Percentiles rank a stretch among this genome's conserved stretches.
Evolutionary conservation across 2,113 vertebrate species (phyloP).

Genomic region (Forbesichthys papilliferus): DNA sequence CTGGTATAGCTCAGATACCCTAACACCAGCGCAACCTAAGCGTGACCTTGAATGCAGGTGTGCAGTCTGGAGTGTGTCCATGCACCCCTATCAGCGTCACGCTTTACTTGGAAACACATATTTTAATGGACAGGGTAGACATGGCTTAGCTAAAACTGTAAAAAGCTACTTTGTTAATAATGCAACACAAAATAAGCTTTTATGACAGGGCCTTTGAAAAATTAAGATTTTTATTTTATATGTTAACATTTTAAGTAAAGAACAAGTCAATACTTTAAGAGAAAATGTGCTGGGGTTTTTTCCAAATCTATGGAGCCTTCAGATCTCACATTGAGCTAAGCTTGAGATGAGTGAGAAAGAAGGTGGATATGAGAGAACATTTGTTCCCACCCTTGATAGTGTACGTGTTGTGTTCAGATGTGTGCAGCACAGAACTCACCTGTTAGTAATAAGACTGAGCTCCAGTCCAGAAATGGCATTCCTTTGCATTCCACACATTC

Average conservation of each 20-base stretch:
- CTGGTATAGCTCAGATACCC: conserved; percentile 15
- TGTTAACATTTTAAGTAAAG: background rate
- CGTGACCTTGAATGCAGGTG: conserved; percentile 63
- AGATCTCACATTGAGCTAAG: background rate
- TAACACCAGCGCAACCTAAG: background rate
- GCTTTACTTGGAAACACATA: conserved; percentile 71
- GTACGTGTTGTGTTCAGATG: conserved; percentile 45
- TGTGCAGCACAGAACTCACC: conserved; percentile 74
- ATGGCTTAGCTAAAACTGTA: conserved; percentile 54
- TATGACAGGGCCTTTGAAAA: conserved; percentile 42
- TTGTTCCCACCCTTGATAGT: conserved; percentile 47
- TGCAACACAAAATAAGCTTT: conserved; percentile 16
- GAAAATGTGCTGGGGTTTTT: background rate
- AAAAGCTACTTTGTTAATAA: conserved; percentile 26
- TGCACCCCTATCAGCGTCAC: conserved; percentile 33
- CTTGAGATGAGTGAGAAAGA: background rate
- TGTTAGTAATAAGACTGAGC: conserved; percentile 78
- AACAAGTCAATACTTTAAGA: no score
- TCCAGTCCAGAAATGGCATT: conserved; percentile 71
- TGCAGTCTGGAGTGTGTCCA: conserved; percentile 59
- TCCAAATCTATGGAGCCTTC: background rate
- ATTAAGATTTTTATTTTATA: conserved; percentile 16
- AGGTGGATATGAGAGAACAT: conserved; percentile 6
- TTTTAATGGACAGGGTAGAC: conserved; percentile 65
- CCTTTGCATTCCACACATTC: conserved; percentile 78